phyloP scores from a whole-genome alignment of 2,113 vertebrate genomes.

The Kryptolebias marmoratus region DNA sequence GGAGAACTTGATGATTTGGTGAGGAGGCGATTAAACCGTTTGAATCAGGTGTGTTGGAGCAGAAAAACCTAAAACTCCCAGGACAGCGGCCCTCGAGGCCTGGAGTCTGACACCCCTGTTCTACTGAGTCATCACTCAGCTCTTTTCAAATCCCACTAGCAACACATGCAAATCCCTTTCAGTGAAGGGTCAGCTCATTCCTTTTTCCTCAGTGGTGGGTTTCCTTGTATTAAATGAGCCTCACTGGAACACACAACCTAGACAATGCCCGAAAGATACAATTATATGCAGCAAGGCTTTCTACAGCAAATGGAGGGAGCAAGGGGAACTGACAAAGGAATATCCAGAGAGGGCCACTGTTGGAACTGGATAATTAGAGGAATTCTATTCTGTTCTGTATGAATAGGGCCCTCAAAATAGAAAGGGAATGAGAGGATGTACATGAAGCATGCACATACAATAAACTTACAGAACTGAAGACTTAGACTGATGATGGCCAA shows the following conservation, averaged over 20 bases:
- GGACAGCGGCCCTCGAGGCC: too few species aligned
- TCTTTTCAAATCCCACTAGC: too few species aligned
- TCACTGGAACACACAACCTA: not conserved
- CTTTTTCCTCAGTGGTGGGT: too few species aligned
- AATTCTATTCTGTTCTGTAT: slow-evolving; percentile 50
- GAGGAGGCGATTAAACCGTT: too few species aligned
- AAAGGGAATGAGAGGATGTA: slow-evolving; percentile 29
- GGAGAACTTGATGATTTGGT: too few species aligned
- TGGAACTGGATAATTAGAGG: slow-evolving; percentile 51
- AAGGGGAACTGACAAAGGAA: not conserved
- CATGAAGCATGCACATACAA: not conserved
- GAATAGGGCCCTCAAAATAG: slow-evolving; percentile 37
- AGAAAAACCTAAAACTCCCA: too few species aligned
- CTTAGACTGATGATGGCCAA: slow-evolving; percentile 93
- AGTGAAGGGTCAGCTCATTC: too few species aligned
- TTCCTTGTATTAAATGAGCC: too few species aligned
- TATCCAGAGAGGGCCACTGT: slow-evolving; percentile 16
- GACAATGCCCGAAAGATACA: slow-evolving; percentile 51
- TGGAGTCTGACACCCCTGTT: too few species aligned
- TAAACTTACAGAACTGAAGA: slow-evolving; percentile 92
- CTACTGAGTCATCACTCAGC: too few species aligned
- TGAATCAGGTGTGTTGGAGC: too few species aligned
- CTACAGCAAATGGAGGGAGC: slow-evolving; percentile 17
- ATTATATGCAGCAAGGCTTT: slow-evolving; percentile 2
- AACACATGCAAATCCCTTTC: too few species aligned